Base-by-base conservation (phyloP, 2,888 invertebrate genomes). In the Noctua comes region DNA sequence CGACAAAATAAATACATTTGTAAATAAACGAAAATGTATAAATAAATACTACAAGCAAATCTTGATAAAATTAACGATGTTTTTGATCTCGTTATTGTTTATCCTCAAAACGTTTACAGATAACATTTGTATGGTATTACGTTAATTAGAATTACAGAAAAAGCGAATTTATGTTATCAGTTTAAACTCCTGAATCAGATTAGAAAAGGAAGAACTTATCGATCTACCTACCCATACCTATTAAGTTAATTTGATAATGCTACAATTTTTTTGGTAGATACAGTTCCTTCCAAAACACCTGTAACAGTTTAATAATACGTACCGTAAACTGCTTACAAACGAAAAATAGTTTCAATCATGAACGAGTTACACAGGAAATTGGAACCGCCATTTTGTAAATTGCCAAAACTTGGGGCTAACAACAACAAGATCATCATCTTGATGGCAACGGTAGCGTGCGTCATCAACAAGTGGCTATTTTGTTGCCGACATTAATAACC, bases 391-490 rank as follows among this genome's bases (percentile, higher is more conserved):
- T 62, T 83, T 74, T 70, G 72, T 46, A n/a, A 80, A 66, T 73
- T 24, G 24, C 66, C 62, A 64, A 76, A 62, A 73, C n/a, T 76
- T 48, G 31, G 11, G 31, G 36, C 6, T 57, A 66, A 64, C 64
- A 27, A 68, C 27, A 54, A n/a, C n/a, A n/a, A n/a, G 40, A 66
- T 57, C 68, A 69, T 68, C 54, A 43, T 73, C 43, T 77, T 80
- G 73, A 79, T 31, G 48, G 40, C n/a, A 16, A 24, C 71, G 18
- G 51, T 68, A 46, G 57, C 73, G 71, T 69, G 73, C 59, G 13
- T 51, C 40, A 69, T 80, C 87, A 88, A 88, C 88, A 88, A 88
- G 88, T 88, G 78, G 76, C 40, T 66, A 62, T 43, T 81, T 43
- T 43, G 66, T 79, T 68, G 40, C 31, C 66, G 65, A 68, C 71